Base-by-base conservation (phyloP, 2,888 invertebrate genomes). In the Micoletzkya japonica region DNA sequence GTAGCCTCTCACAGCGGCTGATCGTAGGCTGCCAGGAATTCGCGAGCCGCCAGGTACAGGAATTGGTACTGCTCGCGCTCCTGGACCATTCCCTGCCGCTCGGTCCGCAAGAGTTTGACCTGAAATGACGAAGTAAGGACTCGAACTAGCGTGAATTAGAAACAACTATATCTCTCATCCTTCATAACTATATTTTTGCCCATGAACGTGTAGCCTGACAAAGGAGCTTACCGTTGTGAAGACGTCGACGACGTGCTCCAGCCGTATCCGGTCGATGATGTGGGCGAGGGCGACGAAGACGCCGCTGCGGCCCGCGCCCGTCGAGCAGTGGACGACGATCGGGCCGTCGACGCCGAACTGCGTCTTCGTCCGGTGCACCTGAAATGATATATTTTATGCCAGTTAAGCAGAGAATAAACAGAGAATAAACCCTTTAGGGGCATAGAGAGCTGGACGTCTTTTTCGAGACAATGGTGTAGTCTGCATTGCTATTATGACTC, bases 1-100 rank as follows among this genome's bases (percentile, higher is more conserved):
- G n/a, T n/a, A n/a, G n/a, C n/a, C n/a, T n/a, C n/a, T n/a, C n/a
- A n/a, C n/a, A n/a, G n/a, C n/a, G 44, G 44, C 44, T 44, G 44
- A 57, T 68, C 68, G 68, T 37, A 54, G 24, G 56, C n/a, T 20
- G n/a, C 7, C 87, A 98, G 90, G 89, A 97, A 98, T 87, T 98
- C 98, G 87, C 97, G 90, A 82, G 96, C 95, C 74, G 98, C 96
- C 83, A 95, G 92, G 89, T 99, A 98, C 89, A 97, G 96, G 89
- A 99, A 99, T 88, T 97, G 95, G 89, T 98, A 98, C 88, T 99
- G 97, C 89, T 98, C 96, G 86, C 96, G 96, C 79, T 97, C 96
- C 88, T 98, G 97, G 82, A 99, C 96, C 97, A 99, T 98, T 81
- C 95, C 95, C 74, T 96, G 95, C 82, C 98, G 90, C 88, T 98